Evolutionary conservation across 2,113 vertebrate species (phyloP).

Genomic region (Saimiri boliviensis): DNA sequence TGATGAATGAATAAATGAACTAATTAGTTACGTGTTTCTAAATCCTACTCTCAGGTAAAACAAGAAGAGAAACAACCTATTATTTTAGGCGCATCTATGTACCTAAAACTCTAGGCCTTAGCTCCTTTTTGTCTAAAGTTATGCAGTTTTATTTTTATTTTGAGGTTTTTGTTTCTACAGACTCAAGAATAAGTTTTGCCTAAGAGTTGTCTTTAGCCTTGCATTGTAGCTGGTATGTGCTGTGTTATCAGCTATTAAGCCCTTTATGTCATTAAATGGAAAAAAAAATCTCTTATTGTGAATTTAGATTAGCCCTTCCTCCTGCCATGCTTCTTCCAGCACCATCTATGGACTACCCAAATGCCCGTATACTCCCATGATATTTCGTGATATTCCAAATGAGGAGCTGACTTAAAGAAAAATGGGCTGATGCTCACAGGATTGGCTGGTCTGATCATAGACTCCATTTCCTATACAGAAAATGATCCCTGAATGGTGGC

Average conservation of each 20-base stretch:
- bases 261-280: neutral
- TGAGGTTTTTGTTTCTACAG: neutral
- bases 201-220: neutral
- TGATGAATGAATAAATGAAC: neutral
- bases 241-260: neutral
- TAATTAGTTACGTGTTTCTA: neutral
- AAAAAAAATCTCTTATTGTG: neutral
- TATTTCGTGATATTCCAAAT: neutral
- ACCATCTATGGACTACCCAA: neutral
- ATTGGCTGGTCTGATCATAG: neutral
- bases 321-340: neutral
- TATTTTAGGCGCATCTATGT: neutral
- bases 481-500: neutral
- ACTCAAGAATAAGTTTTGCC: neutral
- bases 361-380: rapidly evolving
- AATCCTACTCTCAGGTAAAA: neutral
- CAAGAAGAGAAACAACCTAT: neutral
- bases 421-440: neutral
- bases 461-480: neutral
- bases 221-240: neutral
- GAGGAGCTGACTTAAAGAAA: neutral
- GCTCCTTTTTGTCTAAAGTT: neutral
- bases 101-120: neutral
- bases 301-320: neutral
- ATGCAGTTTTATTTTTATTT: neutral